Evolutionary conservation across 2,113 vertebrate genomes (phyloP).

Genomic region (Poicephalus gulielmi): DNA sequence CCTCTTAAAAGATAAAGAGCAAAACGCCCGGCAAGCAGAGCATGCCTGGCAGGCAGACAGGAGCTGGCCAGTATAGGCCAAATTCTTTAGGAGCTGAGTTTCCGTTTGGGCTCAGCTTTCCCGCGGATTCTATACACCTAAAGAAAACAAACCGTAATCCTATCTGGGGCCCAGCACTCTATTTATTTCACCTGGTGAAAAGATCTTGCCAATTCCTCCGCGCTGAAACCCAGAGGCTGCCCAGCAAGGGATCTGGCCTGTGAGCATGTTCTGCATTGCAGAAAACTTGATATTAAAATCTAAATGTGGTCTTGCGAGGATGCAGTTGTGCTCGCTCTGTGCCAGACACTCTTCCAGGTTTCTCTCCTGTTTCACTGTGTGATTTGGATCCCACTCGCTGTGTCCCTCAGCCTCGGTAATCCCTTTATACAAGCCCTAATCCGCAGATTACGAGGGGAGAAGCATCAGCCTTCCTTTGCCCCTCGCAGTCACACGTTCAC

Average conservation of each 20-base stretch:
- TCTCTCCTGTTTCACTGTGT: background rate
- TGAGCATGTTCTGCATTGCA: slow-evolving; percentile 64
- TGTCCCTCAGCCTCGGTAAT: slow-evolving; percentile 1
- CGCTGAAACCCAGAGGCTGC: slow-evolving; percentile 64
- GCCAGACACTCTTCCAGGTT: background rate
- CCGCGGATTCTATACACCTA: slow-evolving; percentile 67
- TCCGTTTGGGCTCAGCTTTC: slow-evolving; percentile 76
- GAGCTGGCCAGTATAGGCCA: slow-evolving; percentile 71
- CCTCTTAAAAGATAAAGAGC: slow-evolving; percentile 70
- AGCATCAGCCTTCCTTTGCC: background rate
- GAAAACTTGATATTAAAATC: slow-evolving; percentile 44
- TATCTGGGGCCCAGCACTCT: slow-evolving; percentile 69
- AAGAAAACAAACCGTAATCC: slow-evolving; percentile 77
- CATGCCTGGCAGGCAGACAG: slow-evolving; percentile 74
- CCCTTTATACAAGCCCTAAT: slow-evolving; percentile 7
- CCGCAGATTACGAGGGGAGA: slow-evolving; percentile 2
- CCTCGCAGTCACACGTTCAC: fast-evolving
- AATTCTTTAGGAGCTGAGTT: slow-evolving; percentile 75
- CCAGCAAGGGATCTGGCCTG: slow-evolving; percentile 39
- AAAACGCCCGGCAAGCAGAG: slow-evolving; percentile 51
- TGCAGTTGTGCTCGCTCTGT: background rate
- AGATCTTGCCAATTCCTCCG: slow-evolving; percentile 65
- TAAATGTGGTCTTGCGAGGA: background rate
- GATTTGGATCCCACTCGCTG: background rate
- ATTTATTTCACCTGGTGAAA: slow-evolving; percentile 73